Base-by-base conservation (phyloP, 1,140 invertebrate genomes). In the Ridgeia piscesae region DNA sequence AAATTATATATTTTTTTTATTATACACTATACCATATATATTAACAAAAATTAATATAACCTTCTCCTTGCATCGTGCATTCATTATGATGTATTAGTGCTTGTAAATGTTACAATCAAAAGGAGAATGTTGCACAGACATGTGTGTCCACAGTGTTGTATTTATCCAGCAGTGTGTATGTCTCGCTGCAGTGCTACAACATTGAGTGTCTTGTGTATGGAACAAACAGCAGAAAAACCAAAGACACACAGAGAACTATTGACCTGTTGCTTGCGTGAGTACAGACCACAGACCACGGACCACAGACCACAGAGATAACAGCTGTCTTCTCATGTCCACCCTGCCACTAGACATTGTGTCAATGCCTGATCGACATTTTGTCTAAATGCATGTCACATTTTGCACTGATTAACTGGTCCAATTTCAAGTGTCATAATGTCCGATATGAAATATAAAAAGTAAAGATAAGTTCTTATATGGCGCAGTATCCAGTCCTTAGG, bases 241-340 rank as follows among this genome's bases (percentile, higher is more conserved):
- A 95, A 93, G 95, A 95, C 91, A 95, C 95, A 58, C 94, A 95
- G 91, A 94, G 93, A 89, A 95, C 94, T 11, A 95, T 95, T 88
- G 95, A 95, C 91, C 93, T 95, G n/a, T 91, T 95, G 33, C 94
- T 95, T 94, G 93, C 95, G 95, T 95, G 94, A 94, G 95, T 95
- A 90, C 17, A 91, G 31, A 92, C 35, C 58, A n/a, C n/a, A n/a
- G n/a, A n/a, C n/a, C n/a, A 90, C 17, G 35, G 31, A 92, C 35
- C 58, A 90, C 17, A 91, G 31, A 92, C 35, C 58, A 77, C 58
- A 77, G 11, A 77, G 58, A 9, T 77, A 2, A 9, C 58, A 77
- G 58, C 58, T 77, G 58, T 77, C 58, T 77, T 8, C 2, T 31
- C 27, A 21, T 77, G 27, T 77, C 2, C 58, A 77, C 27, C 58